Base-by-base conservation (phyloP, 2,797 vertebrate species). In the Microchirus variegatus region DNA sequence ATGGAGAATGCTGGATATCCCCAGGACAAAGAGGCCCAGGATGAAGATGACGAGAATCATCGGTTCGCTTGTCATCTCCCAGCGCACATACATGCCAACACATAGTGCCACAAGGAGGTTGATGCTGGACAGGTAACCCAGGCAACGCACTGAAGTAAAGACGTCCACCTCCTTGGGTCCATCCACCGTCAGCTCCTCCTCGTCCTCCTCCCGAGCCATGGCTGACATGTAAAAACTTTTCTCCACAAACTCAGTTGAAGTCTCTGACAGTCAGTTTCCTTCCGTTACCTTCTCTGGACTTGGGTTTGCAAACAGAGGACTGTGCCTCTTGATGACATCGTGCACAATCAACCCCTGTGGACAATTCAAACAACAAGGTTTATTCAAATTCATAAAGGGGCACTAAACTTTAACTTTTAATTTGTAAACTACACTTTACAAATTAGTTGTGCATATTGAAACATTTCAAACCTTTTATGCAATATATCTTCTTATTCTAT, bases 21-120 rank as follows among this genome's bases (percentile, higher is more conserved):
- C 97, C 62, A 99, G 90, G 77, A 98, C 96, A 71, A 99, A 96
- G 49, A 99, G 96, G 1, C 97, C 97, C 63, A 99, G 87, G 75
- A 99, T 97, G 91, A 99, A 98, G 86, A 98, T 97, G 59, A 99
- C 95, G 58, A 99, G 87, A 80, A 99, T 96, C 83, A 96, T 91
- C 0, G 94, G 84, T 78, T 99, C 95, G 0, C 77, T 84, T 2
- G 95, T 96, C 90, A 96, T 94, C 74, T 99, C 97, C 97, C 97
- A 99, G 71, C 97, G 95, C 17, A 96, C 94, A 36, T 98, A 99
- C 86, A 99, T 96, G 76, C 97, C 97, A 67, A 99, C 89, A 43
- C 96, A 98, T 62, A 99, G 92, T 1, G 96, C 97, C 73, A 98
- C 95, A 3, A 98, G 60, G 8, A 99, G 88, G 81, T 90, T 97